Evolutionary conservation across 2,797 vertebrate species (phyloP).

Genomic region (Chelon labrosus): DNA sequence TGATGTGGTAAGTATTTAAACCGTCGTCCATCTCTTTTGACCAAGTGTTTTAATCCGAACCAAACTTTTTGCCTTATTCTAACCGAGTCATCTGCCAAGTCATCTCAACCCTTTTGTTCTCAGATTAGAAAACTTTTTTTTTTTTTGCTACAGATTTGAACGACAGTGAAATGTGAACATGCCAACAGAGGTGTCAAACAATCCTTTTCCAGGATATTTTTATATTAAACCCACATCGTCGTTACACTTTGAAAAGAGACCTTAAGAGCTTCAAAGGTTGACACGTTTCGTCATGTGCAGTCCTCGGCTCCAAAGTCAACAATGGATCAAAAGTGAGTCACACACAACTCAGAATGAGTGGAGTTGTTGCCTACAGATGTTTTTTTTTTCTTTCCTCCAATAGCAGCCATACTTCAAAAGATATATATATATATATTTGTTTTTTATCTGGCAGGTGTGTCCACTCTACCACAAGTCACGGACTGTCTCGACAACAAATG

Average conservation of each 20-base stretch:
- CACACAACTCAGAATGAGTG: constrained; percentile 25
- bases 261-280: constrained; percentile 10
- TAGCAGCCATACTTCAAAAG: constrained; percentile 34
- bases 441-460: constrained; percentile 44
- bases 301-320: constrained; percentile 18
- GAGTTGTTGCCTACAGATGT: background rate
- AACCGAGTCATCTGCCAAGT: too few species aligned
- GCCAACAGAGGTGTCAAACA: background rate
- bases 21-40: too few species aligned
- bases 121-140: too few species aligned
- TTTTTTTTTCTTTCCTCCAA: background rate
- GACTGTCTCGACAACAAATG: constrained; percentile 39
- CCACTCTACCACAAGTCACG: constrained; percentile 39
- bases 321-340: constrained; percentile 25
- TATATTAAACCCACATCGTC: background rate
- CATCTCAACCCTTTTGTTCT: too few species aligned
- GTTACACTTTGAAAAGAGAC: constrained; percentile 4
- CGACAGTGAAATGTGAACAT: too few species aligned
- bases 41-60: too few species aligned
- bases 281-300: constrained; percentile 42
- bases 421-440: constrained; percentile 4
- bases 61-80: too few species aligned
- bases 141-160: too few species aligned
- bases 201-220: background rate
- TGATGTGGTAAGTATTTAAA: too few species aligned